phyloP scores from a whole-genome alignment of 2,888 invertebrate genomes.

The Nymphalis c-album region DNA sequence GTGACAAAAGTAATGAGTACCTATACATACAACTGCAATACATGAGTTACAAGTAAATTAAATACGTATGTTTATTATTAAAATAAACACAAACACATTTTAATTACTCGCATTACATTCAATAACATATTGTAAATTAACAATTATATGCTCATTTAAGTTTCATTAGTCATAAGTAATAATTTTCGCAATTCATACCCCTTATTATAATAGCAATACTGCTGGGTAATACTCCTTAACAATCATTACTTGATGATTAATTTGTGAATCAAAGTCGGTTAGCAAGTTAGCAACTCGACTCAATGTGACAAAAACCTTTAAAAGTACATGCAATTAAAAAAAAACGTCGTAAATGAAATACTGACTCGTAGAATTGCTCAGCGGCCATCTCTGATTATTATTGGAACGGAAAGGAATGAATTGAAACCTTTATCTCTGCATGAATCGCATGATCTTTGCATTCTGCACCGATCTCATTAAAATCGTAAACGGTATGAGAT shows the following conservation, averaged over 20 bases:
- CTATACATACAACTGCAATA: too few species aligned
- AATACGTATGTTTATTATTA: neutral
- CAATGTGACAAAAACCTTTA: constrained; percentile 11
- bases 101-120: neutral
- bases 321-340: constrained; percentile 4
- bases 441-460: constrained; percentile 48
- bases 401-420: constrained; percentile 42
- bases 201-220: constrained; percentile 35
- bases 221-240: constrained; percentile 42
- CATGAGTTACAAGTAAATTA: too few species aligned
- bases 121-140: neutral
- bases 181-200: constrained; percentile 37
- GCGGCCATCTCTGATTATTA: constrained; percentile 36
- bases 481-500: constrained; percentile 43
- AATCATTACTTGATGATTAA: constrained; percentile 19
- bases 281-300: constrained; percentile 4
- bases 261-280: constrained; percentile 10
- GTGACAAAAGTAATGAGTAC: too few species aligned
- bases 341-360: constrained; percentile 12
- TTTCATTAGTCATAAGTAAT: neutral
- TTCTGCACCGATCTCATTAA: constrained; percentile 49
- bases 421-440: constrained; percentile 44
- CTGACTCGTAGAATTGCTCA: constrained; percentile 8
- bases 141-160: neutral
- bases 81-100: neutral